Conservation (phyloP, 2,113 vertebrate genomes). For the Elaphurus davidianus region DNA sequence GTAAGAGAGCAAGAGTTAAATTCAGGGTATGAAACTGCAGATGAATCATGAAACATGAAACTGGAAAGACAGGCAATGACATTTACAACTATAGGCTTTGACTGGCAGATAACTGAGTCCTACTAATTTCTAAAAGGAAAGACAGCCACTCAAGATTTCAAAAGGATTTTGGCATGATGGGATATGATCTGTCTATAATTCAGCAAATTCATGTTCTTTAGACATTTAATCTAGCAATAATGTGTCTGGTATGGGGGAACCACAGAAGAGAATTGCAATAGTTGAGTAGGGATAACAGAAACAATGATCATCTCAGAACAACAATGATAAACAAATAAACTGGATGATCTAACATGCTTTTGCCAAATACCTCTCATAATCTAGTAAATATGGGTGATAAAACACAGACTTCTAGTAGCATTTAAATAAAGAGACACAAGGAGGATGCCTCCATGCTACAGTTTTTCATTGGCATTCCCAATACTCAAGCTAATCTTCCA, state of each 20-base stretch:
- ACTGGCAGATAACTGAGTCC: not conserved
- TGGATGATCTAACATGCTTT: slow-evolving; percentile 25
- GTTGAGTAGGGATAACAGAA: not conserved
- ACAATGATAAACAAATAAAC: not conserved
- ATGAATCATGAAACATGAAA: not conserved
- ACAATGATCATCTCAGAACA: not conserved
- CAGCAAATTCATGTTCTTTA: not conserved
- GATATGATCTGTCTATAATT: not conserved
- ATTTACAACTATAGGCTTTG: not conserved
- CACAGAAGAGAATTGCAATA: not conserved
- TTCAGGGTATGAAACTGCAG: not conserved
- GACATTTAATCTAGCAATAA: not conserved
- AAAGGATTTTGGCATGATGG: not conserved
- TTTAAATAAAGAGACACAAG: slow-evolving; percentile 56
- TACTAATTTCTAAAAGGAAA: not conserved
- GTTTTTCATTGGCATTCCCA: slow-evolving; percentile 73
- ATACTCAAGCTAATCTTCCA: slow-evolving; percentile 72
- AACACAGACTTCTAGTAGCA: slow-evolving; percentile 42
- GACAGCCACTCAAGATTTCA: not conserved
- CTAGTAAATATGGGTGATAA: slow-evolving; percentile 10
- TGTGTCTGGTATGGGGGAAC: not conserved
- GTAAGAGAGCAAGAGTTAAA: not conserved
- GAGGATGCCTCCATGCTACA: slow-evolving; percentile 69
- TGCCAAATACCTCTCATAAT: slow-evolving; percentile 1
- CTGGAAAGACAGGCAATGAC: not conserved